Base-by-base conservation (phyloP, 37 sponge, comb jelly and placozoan genomes). In the Amphimedon queenslandica region DNA sequence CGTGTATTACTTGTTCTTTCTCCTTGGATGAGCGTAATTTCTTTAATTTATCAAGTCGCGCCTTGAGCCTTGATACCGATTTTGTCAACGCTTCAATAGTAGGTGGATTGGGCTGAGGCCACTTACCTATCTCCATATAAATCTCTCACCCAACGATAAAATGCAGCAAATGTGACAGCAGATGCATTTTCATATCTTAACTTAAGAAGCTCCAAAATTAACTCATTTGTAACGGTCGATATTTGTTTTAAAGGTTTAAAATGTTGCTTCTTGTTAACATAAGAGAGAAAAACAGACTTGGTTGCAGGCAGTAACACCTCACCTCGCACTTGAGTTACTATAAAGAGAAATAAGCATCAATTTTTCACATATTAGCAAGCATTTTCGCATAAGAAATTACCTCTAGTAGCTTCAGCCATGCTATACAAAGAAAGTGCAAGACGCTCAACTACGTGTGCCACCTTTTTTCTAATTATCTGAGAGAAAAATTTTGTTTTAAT, bases 221-320 rank as follows among this genome's bases (percentile, higher is more conserved):
- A 18, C 53, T 18, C 53, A 47, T 47, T 47, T 13, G 13, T 47
- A 47, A 47, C 53, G 13, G 53, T 47, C 8, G 53, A 47, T 47
- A 47, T 47, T 47, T 47, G 53, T 47, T 47, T 47, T 47, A 47
- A 47, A 47, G 53, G 53, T 47, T 47, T 8, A 47, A 47, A 47
- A 47, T 47, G 13, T 13, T 47, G 53, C 8, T 8, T 47, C 8
- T 47, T 13, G 8, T 47, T 47, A 13, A 13, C 13, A 13, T 13
- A 47, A 47, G 53, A 47, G 53, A 47, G 53, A 18, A 47, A 47
- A 47, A 47, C 53, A 18, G 53, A 47, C n/a, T n/a, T n/a, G n/a
- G n/a, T n/a, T n/a, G n/a, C n/a, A n/a, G n/a, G n/a, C n/a, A n/a
- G n/a, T n/a, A n/a, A n/a, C 53, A 47, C 8, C 13, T 18, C 8